Evolutionary conservation across 1,140 invertebrate genomes (phyloP), one percentile per base, ranked within the genome.

Genomic region (Stenopsyche tienmushanensis): DNA sequence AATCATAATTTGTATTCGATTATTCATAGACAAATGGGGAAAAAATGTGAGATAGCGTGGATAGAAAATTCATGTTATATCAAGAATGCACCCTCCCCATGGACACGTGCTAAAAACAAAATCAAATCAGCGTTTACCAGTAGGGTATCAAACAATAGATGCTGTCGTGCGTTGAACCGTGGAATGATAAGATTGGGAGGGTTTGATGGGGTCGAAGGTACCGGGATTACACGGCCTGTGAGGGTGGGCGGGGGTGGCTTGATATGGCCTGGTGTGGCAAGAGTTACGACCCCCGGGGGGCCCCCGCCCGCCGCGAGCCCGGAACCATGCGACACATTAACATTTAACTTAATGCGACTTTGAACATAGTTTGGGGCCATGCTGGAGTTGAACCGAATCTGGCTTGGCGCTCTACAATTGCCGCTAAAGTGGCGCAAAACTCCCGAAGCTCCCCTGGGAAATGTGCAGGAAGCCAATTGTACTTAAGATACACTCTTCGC

Each of bases 311-410:
- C 3, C 23, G 44, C 15, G 13, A 0, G 15, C 44, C 24, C 58
- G 10, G 23, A 25, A 20, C 66, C 45, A 41, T 55, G 55, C 67
- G 67, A 65, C 67, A 69, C 67, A 69, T 69, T 69, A 69, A 69
- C 67, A 69, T 69, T 69, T 69, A 69, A 69, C 50, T 69, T 64
- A 64, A 65, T 64, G 47, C 53, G 49, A 65, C 67, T 69, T 65
- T 55, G 58, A 52, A 26, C 67, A 60, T 62, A 69, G 58, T 65
- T 67, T 13, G 21, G 49, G 50, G 47, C 42, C 18, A 25, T 20
- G 21, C n/a, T 42, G 25, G 42, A 58, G 44, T 8, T 49, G 47
- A 57, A 57, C 26, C 62, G 23, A 54, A 54, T 54, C 52, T 2
- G 52, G 52, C 23, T 9, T 42, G 13, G 41, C 13, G 18, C 15